Evolutionary conservation across 1,140 invertebrate species (phyloP), one percentile per base, ranked within the genome.

Genomic region (Ladona fulva): DNA sequence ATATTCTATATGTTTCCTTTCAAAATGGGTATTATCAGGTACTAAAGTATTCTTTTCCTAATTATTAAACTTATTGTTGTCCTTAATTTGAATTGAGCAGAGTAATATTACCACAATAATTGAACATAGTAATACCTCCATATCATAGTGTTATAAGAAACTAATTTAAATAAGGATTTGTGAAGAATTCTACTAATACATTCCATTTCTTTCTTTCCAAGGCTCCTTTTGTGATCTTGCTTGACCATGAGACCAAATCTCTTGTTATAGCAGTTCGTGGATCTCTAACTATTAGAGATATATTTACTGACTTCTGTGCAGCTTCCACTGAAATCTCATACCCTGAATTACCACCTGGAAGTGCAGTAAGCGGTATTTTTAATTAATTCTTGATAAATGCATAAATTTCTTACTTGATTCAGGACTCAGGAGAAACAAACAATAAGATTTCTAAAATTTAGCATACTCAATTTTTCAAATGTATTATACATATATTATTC

Each of bases 291-390:
- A 83, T 96, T 16, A 87, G 94, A 80, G 95, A 97, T 86, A 89
- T 94, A n/a, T 91, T 97, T 79, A 96, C 95, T 0, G 96, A 98
- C 84, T 87, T 98, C 77, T 92, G 92, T 3, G 95, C 94, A 5
- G 92, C 91, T 25, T 91, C 91, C 14, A 93, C 93, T 76, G 86
- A 87, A 74, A 91, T 96, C 81, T 90, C 93, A 80, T 89, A 90
- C 24, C 89, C 88, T 84, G 92, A 92, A n/a, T 81, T 94, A 42
- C 91, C 91, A 24, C 84, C 89, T 75, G 89, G 89, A 78, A 92
- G 90, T 74, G 90, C 86, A 83, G 88, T 88, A 82, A 83, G 77
- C 79, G 42, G 10, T 74, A 59, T 44, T 29, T n/a, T 29, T 66
- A 24, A 75, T 74, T 42, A 16, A 44, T 24, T 42, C n/a, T 76